Evolutionary conservation across 2,888 invertebrate species (phyloP), one percentile per base, ranked within the genome.

Genomic region (Entomobrya multifasciata): DNA sequence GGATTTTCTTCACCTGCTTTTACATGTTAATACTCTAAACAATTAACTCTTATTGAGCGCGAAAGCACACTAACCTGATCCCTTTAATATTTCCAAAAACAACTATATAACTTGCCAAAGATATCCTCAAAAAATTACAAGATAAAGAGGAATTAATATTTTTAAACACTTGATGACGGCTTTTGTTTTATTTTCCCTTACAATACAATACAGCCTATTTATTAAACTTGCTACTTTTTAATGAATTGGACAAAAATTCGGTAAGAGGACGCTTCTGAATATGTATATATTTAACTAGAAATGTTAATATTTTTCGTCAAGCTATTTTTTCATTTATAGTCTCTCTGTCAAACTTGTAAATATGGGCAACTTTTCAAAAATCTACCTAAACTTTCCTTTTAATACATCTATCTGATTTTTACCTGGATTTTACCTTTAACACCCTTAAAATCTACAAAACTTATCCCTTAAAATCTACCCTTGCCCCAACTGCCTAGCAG

Each of bases 181-280:
- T 22, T 57, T 72, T n/a, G 10, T n/a, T 49, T 47, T 2, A 6
- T 36, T n/a, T n/a, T n/a, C n/a, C n/a, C n/a, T n/a, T n/a, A n/a
- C n/a, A n/a, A n/a, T n/a, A n/a, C n/a, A n/a, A n/a, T n/a, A n/a
- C n/a, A n/a, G n/a, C n/a, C n/a, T n/a, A 49, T 27, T 36, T 36
- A 36, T 20, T 15, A 20, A 44, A 67, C 20, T 8, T n/a, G n/a
- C n/a, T n/a, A n/a, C n/a, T 10, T 20, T 44, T 44, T 60, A 25
- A 62, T 65, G 20, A 65, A 36, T 49, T 65, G 20, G 49, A 36
- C 47, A 41, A 11, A 67, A 67, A 79, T 79, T 67, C 67, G 52
- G 52, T 22, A 67, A 20, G 67, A 67, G 79, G 52, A 67, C 52
- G 6, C n/a, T 27, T 49, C 44, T 44, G 52, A 41, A 57, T 41